Evolutionary conservation across 2,888 invertebrate species (phyloP).

Genomic region (Embidobia sp.): DNA sequence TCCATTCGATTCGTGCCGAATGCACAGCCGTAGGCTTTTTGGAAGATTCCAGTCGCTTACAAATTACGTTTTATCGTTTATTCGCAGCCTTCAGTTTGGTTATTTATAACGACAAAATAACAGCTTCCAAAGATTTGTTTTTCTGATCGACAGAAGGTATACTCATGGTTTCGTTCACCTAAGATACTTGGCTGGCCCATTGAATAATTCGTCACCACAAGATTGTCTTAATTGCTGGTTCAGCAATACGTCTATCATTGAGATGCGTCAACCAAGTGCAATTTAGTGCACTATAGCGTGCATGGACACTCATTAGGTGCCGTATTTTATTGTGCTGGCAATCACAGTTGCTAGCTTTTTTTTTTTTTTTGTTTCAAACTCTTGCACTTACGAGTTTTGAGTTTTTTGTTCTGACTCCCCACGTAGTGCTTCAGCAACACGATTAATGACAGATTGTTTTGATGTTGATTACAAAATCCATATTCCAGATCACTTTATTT

Average conservation of each 20-base stretch:
- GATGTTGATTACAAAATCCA: constrained; percentile 51
- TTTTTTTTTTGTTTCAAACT: background rate
- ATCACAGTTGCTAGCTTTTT: constrained; percentile 31
- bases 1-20: constrained; percentile 23
- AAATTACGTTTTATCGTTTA: constrained; percentile 57
- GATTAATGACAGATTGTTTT: constrained; percentile 38
- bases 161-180: too few relatives aligned
- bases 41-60: constrained; percentile 28
- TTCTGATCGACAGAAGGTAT: background rate
- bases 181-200: constrained; percentile 39
- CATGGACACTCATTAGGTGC: constrained; percentile 47
- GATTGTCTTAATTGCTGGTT: constrained; percentile 67
- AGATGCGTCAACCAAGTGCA: constrained; percentile 61
- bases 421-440: constrained; percentile 14
- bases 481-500: constrained; percentile 44
- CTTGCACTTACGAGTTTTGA: constrained; percentile 21
- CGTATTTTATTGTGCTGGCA: constrained; percentile 59
- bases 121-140: constrained; percentile 39
- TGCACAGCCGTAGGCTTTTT: constrained; percentile 33
- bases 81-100: constrained; percentile 24
- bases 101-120: constrained; percentile 61
- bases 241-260: constrained; percentile 64
- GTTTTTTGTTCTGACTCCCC: too few relatives aligned
- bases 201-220: constrained; percentile 62
- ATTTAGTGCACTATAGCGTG: constrained; percentile 57